These are phyloP conservation scores for Timema cristinae DNA, from an alignment of 2,888 invertebrate species.

Conservation along the genomic window DNA sequence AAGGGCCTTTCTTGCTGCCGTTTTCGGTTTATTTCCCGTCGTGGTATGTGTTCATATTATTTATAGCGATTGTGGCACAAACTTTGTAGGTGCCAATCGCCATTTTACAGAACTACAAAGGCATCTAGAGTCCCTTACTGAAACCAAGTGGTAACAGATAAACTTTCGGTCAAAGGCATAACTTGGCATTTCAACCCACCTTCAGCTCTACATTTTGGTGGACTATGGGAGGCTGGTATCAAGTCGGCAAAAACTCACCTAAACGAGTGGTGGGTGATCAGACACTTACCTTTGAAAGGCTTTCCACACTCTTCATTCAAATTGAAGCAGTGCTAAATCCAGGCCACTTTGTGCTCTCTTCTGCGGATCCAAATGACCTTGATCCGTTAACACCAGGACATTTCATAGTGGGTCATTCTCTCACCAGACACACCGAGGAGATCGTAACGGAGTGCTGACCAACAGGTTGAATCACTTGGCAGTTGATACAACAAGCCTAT, in stretches of 20 bases:
- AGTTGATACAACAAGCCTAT: slow-evolving; percentile 18
- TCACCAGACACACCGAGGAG: slow-evolving; percentile 14
- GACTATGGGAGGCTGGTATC: slow-evolving; percentile 29
- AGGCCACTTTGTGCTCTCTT: slow-evolving; percentile 25
- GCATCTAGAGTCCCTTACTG: slow-evolving; percentile 10
- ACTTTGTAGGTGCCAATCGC: slow-evolving; percentile 39
- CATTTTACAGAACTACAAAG: slow-evolving; percentile 32
- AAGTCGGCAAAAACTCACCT: slow-evolving; percentile 31
- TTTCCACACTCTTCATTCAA: slow-evolving; percentile 28
- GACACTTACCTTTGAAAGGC: slow-evolving; percentile 29
- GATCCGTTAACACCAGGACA: slow-evolving; percentile 23
- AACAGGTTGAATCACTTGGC: slow-evolving; percentile 27
- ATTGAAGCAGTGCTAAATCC: slow-evolving; percentile 30
- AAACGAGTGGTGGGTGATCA: slow-evolving; percentile 22
- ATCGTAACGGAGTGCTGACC: slow-evolving; percentile 10
- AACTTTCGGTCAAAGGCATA: slow-evolving; percentile 18
- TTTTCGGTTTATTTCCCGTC: slow-evolving; percentile 38
- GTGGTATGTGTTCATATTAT: slow-evolving; percentile 35
- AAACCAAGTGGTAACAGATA: not conserved
- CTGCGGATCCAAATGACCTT: slow-evolving; percentile 8
- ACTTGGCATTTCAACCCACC: slow-evolving; percentile 34
- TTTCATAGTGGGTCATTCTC: slow-evolving; percentile 26
- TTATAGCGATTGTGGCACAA: slow-evolving; percentile 39
- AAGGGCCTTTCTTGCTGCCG: slow-evolving; percentile 37
- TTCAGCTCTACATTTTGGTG: slow-evolving; percentile 31